These are phyloP conservation scores for Pseudomyrmex pallidus DNA, from an alignment of 1,140 invertebrate species.

Conservation along the genomic window DNA sequence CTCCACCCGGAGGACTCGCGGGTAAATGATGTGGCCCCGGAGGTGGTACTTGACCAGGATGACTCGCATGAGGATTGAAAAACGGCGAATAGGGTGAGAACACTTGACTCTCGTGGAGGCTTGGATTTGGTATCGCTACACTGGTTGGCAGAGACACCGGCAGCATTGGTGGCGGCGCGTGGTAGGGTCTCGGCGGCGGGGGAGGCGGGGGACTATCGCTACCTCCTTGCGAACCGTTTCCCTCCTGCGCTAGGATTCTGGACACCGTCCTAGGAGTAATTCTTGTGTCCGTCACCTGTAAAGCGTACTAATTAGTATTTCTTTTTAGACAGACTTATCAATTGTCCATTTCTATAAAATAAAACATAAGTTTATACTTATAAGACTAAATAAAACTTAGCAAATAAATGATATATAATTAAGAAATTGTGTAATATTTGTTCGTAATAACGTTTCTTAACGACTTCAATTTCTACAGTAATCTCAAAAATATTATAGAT, in stretches of 20 bases:
- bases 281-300: conserved; percentile 94
- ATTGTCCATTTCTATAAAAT: background rate
- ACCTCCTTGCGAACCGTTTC: conserved; percentile 87
- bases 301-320: conserved; percentile 69
- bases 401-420: background rate
- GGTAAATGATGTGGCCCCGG: conserved; percentile 86
- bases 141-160: conserved; percentile 95
- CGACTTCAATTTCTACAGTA: background rate
- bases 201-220: conserved; percentile 86
- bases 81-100: conserved; percentile 96
- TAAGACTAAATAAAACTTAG: background rate
- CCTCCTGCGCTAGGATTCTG: conserved; percentile 93
- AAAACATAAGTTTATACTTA: conserved; percentile 1
- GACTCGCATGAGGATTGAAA: conserved; percentile 88
- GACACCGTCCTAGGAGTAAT: conserved; percentile 96
- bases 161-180: conserved; percentile 92
- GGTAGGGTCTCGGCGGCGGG: conserved; percentile 89
- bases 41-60: conserved; percentile 83
- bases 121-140: conserved; percentile 98
- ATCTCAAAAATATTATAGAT: conserved; percentile 5
- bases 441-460: background rate
- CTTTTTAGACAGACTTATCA: conserved; percentile 48
- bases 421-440: conserved; percentile 3
- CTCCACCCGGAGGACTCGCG: conserved; percentile 86
- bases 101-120: conserved; percentile 97